Conservation (phyloP, 1,140 invertebrate species). For the Drosophila orena region DNA sequence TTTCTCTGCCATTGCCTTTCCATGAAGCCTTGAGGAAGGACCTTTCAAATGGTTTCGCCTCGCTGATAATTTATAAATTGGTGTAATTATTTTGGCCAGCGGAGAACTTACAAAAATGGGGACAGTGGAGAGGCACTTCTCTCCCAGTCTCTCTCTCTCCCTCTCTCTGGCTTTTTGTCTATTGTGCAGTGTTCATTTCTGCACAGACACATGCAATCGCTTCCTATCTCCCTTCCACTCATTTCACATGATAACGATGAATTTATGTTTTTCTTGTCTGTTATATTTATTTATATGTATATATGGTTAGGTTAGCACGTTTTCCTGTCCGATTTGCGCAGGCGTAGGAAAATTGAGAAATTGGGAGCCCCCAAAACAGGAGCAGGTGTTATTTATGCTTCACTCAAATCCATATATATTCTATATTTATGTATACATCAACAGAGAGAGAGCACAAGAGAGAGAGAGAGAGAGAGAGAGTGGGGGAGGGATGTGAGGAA, state of each 20-base stretch:
- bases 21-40: slow-evolving; percentile 59
- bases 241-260: slow-evolving; percentile 50
- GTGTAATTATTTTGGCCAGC: slow-evolving; percentile 69
- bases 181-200: slow-evolving; percentile 76
- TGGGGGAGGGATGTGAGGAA: background rate
- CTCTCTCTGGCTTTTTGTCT: slow-evolving; percentile 5
- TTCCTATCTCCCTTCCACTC: slow-evolving; percentile 25
- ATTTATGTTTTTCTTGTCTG: slow-evolving; percentile 17
- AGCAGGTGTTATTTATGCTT: slow-evolving; percentile 64
- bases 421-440: slow-evolving; percentile 60
- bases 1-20: slow-evolving; percentile 20
- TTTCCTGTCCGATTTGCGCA: slow-evolving; percentile 39
- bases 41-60: slow-evolving; percentile 67
- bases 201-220: slow-evolving; percentile 28
- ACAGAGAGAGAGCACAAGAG: slow-evolving; percentile 2
- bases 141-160: slow-evolving; percentile 9
- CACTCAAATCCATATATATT: slow-evolving; percentile 36
- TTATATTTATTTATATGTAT: background rate
- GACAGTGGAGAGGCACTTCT: slow-evolving; percentile 34
- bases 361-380: slow-evolving; percentile 5
- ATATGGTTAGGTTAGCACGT: slow-evolving; percentile 39
- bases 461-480: slow-evolving; percentile 1
- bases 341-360: slow-evolving; percentile 26
- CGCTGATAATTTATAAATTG: slow-evolving; percentile 77
- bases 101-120: slow-evolving; percentile 46